Percentiles rank a stretch among this genome's conserved stretches.
Evolutionary conservation across 2,113 vertebrate genomes (phyloP).

Genomic region (Tetrao urogallus): DNA sequence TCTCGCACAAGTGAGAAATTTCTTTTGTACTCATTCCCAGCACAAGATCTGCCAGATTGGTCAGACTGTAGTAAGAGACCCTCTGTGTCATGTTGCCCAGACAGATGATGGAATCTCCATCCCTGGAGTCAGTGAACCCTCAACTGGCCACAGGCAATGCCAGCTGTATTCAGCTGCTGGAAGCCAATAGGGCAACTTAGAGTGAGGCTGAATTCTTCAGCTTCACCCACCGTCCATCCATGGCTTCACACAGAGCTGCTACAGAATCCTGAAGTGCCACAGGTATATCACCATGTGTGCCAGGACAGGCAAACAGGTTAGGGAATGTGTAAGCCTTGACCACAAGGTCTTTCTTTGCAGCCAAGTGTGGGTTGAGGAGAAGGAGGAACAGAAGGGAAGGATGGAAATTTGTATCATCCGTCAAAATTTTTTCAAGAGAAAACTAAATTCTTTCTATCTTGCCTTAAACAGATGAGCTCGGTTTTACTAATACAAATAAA

Average conservation of each 20-base stretch:
- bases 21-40: not conserved
- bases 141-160: not conserved
- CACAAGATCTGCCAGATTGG: not conserved
- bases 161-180: not conserved
- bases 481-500: conserved; percentile 25
- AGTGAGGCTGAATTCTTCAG: not conserved
- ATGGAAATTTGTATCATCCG: not conserved
- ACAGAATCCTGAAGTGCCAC: not conserved
- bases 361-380: not conserved
- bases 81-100: not conserved
- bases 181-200: not conserved
- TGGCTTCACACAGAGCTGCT: not conserved
- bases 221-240: not conserved
- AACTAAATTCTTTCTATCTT: not conserved
- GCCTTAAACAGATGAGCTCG: not conserved
- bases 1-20: not conserved
- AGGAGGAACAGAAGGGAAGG: not conserved
- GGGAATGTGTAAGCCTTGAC: not conserved
- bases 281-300: not conserved
- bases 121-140: not conserved
- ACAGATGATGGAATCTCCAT: not conserved
- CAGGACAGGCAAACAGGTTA: not conserved
- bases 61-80: not conserved
- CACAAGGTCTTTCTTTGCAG: not conserved
- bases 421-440: conserved; percentile 4